phyloP scores from a whole-genome alignment of 2,888 invertebrate genomes.

The Drosophila borealis region DNA sequence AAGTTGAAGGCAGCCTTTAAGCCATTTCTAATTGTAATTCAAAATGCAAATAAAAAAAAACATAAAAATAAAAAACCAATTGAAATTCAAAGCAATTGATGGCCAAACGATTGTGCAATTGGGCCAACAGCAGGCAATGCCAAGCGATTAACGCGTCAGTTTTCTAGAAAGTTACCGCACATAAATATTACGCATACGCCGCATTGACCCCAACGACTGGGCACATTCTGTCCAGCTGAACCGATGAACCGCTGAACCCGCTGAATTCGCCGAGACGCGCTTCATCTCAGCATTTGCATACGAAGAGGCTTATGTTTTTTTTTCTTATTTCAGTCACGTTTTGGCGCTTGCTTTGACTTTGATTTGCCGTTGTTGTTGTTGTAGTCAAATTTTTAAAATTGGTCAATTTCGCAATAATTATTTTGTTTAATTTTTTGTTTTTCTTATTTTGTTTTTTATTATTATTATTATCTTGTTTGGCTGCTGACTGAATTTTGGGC shows the following conservation, averaged over 20 bases:
- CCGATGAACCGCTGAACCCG: constrained; percentile 5
- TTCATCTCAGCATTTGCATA: constrained; percentile 26
- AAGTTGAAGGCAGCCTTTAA: constrained; percentile 56
- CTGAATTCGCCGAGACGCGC: not conserved
- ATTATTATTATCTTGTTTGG: constrained; percentile 49
- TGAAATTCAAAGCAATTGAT: constrained; percentile 73
- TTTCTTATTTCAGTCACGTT: constrained; percentile 67
- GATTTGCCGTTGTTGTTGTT: constrained; percentile 25
- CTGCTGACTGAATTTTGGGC: constrained; percentile 70
- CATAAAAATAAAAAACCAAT: constrained; percentile 40
- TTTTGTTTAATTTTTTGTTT: constrained; percentile 44
- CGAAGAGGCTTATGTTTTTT: constrained; percentile 18
- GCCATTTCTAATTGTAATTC: constrained; percentile 67
- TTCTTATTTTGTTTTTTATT: constrained; percentile 16
- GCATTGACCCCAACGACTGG: constrained; percentile 50
- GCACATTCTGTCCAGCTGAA: constrained; percentile 53
- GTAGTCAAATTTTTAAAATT: constrained; percentile 56
- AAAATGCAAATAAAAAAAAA: constrained; percentile 50
- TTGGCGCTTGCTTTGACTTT: constrained; percentile 42
- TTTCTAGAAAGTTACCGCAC: constrained; percentile 32
- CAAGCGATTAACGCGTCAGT: constrained; percentile 30
- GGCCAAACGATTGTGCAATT: constrained; percentile 43
- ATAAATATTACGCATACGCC: constrained; percentile 54
- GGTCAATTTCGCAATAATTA: constrained; percentile 73
- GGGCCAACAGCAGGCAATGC: constrained; percentile 42